Conservation (phyloP, 2,797 vertebrate species). For the Basileuterus tristriatus region DNA sequence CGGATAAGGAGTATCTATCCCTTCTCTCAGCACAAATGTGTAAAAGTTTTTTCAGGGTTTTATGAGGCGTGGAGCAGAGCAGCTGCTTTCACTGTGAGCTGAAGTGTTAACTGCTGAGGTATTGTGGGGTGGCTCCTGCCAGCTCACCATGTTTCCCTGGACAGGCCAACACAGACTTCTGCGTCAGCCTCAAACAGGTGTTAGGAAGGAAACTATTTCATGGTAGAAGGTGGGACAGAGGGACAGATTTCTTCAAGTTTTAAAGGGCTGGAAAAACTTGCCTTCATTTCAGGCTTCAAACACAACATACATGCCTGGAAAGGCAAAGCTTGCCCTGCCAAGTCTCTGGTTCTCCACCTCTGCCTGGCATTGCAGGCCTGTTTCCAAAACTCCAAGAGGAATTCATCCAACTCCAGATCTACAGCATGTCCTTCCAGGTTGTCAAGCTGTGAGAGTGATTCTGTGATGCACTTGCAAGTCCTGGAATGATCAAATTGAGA, state of each 20-base stretch:
- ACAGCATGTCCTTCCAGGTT: not conserved
- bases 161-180: not conserved
- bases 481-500: not conserved
- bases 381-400: not conserved
- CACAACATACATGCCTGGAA: not conserved
- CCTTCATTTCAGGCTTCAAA: constrained; percentile 11
- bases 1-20: constrained; percentile 6
- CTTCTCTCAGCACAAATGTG: not conserved
- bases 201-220: constrained; percentile 31
- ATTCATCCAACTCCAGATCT: not conserved
- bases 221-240: not conserved
- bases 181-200: constrained; percentile 23
- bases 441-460: not conserved
- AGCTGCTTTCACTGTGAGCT: constrained; percentile 24
- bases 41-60: constrained; percentile 46
- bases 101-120: constrained; percentile 50
- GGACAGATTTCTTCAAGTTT: constrained; percentile 6
- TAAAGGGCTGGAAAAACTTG: constrained; percentile 24
- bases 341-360: not conserved
- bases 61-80: constrained; percentile 16
- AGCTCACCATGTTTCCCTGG: not conserved
- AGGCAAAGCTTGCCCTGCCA: not conserved
- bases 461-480: not conserved
- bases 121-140: not conserved
- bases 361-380: not conserved